Base-by-base conservation (phyloP, 2,113 vertebrate genomes). In the Trogon melanurus region DNA sequence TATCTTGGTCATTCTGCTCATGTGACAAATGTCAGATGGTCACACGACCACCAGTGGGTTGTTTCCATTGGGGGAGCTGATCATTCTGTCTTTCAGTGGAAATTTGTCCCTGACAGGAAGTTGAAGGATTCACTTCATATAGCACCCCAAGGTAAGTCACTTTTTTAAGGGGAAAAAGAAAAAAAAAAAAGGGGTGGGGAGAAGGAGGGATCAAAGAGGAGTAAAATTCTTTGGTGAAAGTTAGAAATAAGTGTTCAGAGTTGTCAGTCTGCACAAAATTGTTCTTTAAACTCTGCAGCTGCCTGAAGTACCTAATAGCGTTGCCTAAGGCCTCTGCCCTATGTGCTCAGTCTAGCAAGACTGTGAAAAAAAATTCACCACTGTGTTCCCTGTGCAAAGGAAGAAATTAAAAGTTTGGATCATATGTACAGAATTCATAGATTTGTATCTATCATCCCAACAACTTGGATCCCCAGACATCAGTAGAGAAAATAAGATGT, bases 21-120 rank as follows among this genome's bases (percentile, higher is more conserved):
- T 1, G 98, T 99, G 97, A 99, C 99, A 54, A 99, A 99, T 26
- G 98, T 98, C 73, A 98, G 99, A 79, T 99, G 99, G 99, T 99
- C 99, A 23, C 99, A 99, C 80, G 99, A 99, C 97, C 99, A 99
- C 97, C 99, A 99, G 97, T 99, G 99, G 99, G 98, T 99, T 91
- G 98, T 99, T 96, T 99, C 99, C 79, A 99, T 99, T 69, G 99
- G 99, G 84, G 99, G 99, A 94, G 99, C 99, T 41, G 99, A 99
- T 97, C 99, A 99, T 95, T 99, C 99, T 58, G 99, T 99, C 96
- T 99, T 99, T 97, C 99, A 99, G 97, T 99, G 99, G 99, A 99
- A 99, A 96, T 99, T 99, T 98, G 98, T 99, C 94, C 98, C 99
- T 16, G 99, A 99, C 94, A 98, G 99, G 88, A 99, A 99, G 88